A percentile compares a stretch with the other conserved stretches of the same genome.
Evolutionary conservation across 37 sponge, comb jelly and placozoan species (phyloP).

Genomic region (Chondrilla cf. caribensis): DNA sequence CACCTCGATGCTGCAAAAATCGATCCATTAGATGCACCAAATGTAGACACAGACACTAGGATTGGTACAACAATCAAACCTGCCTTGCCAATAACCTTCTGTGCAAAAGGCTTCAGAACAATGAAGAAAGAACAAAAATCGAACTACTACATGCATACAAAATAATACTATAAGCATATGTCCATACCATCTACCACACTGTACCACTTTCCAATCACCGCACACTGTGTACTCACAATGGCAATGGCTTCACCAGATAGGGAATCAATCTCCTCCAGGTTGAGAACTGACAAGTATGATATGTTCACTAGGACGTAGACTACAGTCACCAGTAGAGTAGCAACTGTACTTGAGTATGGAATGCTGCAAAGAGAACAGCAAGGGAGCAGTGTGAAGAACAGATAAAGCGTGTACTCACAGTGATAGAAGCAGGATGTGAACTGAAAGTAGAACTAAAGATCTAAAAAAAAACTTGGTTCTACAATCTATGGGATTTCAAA

Average conservation of each 20-base stretch:
- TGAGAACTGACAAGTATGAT: conserved; percentile 62
- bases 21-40: conserved; percentile 55
- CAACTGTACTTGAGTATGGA: no score
- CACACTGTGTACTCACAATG: conserved; percentile 54
- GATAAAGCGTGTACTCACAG: no score
- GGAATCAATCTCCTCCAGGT: conserved; percentile 33
- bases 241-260: conserved; percentile 48
- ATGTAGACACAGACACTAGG: conserved; percentile 57
- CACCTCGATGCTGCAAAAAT: conserved; percentile 41
- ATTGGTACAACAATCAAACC: conserved; percentile 69
- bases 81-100: conserved; percentile 36
- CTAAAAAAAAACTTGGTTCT: no score
- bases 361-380: no score
- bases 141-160: no score
- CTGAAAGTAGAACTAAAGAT: no score
- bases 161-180: no score
- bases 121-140: neutral
- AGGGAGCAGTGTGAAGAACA: no score
- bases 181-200: neutral
- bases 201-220: no score
- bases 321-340: no score
- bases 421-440: no score
- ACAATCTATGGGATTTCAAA: no score
- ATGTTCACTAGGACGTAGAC: conserved; percentile 71
- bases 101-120: conserved; percentile 53